A percentile compares a stretch with the other conserved stretches of the same genome.
Evolutionary conservation across 2,113 vertebrate genomes (phyloP).

Genomic region (Prunella fulvescens): DNA sequence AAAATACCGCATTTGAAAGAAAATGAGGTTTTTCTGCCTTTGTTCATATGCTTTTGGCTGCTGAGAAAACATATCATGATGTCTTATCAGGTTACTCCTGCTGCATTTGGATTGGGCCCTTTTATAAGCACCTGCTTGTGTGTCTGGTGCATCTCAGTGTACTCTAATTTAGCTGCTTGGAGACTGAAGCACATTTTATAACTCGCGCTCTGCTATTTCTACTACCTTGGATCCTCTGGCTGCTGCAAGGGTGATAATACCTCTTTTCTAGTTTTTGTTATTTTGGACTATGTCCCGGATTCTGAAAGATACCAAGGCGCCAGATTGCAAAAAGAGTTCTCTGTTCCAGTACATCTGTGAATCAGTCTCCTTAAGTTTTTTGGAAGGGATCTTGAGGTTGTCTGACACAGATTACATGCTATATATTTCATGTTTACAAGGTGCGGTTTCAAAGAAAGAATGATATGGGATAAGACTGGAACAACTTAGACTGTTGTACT

Average conservation of each 20-base stretch:
- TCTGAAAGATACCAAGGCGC: conserved; percentile 24
- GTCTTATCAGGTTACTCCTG: background rate
- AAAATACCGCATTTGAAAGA: background rate
- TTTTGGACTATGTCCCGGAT: conserved; percentile 9
- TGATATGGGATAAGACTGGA: background rate
- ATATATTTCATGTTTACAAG: conserved; percentile 23
- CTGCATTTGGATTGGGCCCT: background rate
- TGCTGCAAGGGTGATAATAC: conserved; percentile 5
- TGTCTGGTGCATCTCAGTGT: background rate
- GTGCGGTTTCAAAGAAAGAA: background rate
- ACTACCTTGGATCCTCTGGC: background rate
- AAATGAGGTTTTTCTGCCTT: background rate
- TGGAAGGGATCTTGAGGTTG: background rate
- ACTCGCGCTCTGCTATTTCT: background rate
- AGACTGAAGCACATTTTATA: background rate
- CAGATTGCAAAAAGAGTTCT: conserved; percentile 48
- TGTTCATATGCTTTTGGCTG: background rate
- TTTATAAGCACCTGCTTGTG: background rate
- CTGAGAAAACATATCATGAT: background rate
- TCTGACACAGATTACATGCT: conserved; percentile 35
- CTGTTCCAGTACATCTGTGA: conserved; percentile 48
- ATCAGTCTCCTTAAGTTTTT: conserved; percentile 14
- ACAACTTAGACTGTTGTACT: background rate
- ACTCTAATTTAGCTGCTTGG: background rate
- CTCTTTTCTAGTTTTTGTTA: background rate